A percentile compares a stretch with the other conserved stretches of the same genome.
phyloP scores from a whole-genome alignment of 2,113 vertebrate species.

The Trichechus manatus region DNA sequence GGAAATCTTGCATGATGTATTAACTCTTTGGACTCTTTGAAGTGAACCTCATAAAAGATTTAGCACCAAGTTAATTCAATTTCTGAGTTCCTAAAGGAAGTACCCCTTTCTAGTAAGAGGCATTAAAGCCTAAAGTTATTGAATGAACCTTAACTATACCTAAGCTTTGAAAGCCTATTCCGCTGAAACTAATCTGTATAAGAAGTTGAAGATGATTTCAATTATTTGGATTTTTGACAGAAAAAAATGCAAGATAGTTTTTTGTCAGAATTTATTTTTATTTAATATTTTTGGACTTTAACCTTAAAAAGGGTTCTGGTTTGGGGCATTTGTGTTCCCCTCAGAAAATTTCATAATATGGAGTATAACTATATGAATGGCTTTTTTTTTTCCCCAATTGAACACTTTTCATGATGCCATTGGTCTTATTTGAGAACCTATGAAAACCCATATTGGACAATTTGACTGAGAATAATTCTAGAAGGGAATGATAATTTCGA shows the following conservation, averaged over 20 bases:
- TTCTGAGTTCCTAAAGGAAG: neutral
- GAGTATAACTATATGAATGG: neutral
- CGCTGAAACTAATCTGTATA: neutral
- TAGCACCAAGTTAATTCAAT: neutral
- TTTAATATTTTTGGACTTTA: conserved; percentile 10
- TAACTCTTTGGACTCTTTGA: conserved; percentile 4
- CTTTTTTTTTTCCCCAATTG: neutral
- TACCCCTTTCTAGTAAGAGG: neutral
- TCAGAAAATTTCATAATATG: neutral
- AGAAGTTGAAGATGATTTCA: neutral
- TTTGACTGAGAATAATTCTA: neutral
- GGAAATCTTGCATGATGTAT: neutral
- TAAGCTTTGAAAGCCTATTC: neutral
- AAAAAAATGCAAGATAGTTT: neutral
- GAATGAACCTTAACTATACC: neutral
- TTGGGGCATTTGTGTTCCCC: neutral
- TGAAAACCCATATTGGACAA: neutral
- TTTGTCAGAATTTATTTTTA: neutral
- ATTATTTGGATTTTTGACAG: neutral
- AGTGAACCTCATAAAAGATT: neutral
- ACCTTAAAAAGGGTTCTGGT: neutral
- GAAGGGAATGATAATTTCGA: neutral
- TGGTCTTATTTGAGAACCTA: neutral
- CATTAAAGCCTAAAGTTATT: neutral
- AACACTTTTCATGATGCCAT: neutral